Evolutionary conservation across 1,140 invertebrate species (phyloP), one percentile per base, ranked within the genome.

Genomic region (Pristionchus pacificus): DNA sequence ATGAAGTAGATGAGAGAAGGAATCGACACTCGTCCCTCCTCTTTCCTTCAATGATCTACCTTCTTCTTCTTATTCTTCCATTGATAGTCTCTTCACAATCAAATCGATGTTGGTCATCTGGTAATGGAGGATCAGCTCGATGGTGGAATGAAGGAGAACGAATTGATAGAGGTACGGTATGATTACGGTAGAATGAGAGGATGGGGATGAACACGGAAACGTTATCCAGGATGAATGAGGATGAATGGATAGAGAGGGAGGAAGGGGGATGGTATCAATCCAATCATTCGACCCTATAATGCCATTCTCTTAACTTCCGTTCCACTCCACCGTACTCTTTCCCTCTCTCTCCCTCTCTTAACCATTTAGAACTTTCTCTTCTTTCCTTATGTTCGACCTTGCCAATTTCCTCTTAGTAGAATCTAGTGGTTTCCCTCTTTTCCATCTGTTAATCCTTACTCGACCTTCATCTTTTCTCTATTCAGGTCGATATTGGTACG

Each of bases 101-200:
- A 27, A 27, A 14, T 57, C 55, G 70, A 49, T 76, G 75, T 30
- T 76, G 75, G 75, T 71, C 74, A 30, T 58, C 57, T 33, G 75
- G 75, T 14, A 76, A 76, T 60, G 73, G 65, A 25, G 32, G 49
- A 6, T 19, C 75, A 1, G 75, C 75, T 57, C 38, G 64, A 28
- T 76, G 75, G 75, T 76, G 75, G 75, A 61, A 68, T 32, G 75
- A 76, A 32, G 75, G 75, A n/a, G 74, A 67, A 29, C 57, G 68
- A 19, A 60, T 76, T 1, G 72, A 74, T 25, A 55, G 72, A 38
- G 72, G 72, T 75, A 55, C n/a, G 71, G 15, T 6, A 38, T 27
- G 19, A 72, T 32, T 59, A 29, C 15, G 60, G 60, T 15, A 15
- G 27, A n/a, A n/a, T n/a, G n/a, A n/a, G n/a, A n/a, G n/a, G n/a